Base-by-base conservation (phyloP, 2,888 invertebrate species). In the Theodoxus fluviatilis region DNA sequence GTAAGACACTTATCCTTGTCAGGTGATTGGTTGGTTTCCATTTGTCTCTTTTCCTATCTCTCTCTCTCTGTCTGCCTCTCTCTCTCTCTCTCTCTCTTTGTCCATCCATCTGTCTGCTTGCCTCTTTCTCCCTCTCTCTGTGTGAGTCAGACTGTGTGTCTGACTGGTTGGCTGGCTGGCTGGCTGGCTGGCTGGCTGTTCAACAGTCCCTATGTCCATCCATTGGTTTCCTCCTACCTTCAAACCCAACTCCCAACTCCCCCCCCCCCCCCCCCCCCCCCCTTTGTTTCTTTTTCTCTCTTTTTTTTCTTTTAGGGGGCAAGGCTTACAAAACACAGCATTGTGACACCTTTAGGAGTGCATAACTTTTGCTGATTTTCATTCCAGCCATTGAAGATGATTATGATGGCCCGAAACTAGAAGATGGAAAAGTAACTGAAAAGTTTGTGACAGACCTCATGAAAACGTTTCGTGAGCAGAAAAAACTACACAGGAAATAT, bases 401-500 rank as follows among this genome's bases (percentile, higher is more conserved):
- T 84, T 99, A 99, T 84, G 90, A 90, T 66, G 99, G 99, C 38
- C 99, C 99, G 65, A 90, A 91, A 80, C 88, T 99, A 73, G 85
- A 86, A 22, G 81, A 85, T 68, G 94, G 93, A 0, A 83, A 93
- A 88, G 94, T 99, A 1, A 97, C 97, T 0, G 83, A 93, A 68
- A 90, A 93, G 79, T 99, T 99, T 88, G 93, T 96, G 90, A 90
- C 91, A 70, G 93, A 95, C 68, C 90, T 99, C 69, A 93, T 98
- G 91, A 92, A 94, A 77, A 91, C 93, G 84, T 99, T 94, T 87
- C 95, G 94, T 88, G 91, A 92, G 68, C 94, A 98, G 88, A 95
- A 95, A 84, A 95, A 93, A 89, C 89, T 99, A 74, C 99, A 99
- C 90, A 92, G 94, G 83, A 98, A 95, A 90, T 98, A 93, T 90